These are phyloP conservation scores for Antechinus flavipes DNA, from an alignment of 2,113 vertebrate genomes.

Conservation along the genomic window DNA sequence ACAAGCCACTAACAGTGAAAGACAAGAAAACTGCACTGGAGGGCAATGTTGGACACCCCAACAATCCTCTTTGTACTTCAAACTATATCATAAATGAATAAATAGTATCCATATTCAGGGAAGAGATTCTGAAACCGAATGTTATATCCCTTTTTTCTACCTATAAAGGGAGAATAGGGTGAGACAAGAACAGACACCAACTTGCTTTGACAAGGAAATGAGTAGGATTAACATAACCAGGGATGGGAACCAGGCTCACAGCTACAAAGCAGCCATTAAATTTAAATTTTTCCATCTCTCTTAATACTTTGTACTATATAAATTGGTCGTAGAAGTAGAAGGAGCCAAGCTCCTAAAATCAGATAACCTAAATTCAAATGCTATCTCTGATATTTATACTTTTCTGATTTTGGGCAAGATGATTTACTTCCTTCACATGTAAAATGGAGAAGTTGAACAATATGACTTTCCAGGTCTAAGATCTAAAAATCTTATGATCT, in stretches of 20 bases:
- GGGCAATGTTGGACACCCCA: neutral
- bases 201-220: neutral
- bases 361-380: neutral
- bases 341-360: neutral
- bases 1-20: neutral
- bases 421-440: neutral
- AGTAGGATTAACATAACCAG: too few species aligned
- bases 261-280: neutral
- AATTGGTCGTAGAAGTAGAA: neutral
- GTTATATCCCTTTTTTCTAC: neutral
- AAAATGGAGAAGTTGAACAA: neutral
- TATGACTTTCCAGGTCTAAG: neutral
- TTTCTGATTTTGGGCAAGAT: neutral
- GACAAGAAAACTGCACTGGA: neutral
- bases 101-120: neutral
- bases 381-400: neutral
- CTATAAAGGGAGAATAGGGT: neutral
- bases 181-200: neutral
- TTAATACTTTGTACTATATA: neutral
- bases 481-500: neutral
- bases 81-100: neutral
- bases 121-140: neutral
- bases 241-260: neutral
- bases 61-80: neutral
- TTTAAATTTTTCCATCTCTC: neutral